Evolutionary conservation across 2,113 vertebrate species (phyloP), one percentile per base, ranked within the genome.

Genomic region (Tenrec ecaudatus): DNA sequence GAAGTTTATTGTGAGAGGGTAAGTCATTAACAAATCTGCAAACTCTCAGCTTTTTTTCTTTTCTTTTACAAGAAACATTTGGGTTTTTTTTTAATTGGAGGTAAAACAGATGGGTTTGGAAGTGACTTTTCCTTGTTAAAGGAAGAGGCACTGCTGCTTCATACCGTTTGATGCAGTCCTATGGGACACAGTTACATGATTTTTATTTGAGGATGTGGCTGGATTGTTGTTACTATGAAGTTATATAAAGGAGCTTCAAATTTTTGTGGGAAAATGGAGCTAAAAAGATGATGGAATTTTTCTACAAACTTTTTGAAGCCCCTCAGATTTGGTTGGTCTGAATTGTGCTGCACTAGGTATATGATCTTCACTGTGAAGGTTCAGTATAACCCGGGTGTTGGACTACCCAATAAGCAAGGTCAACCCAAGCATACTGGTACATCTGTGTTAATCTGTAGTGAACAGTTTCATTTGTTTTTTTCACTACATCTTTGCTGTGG

Each of bases 51-150:
- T 22, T 75, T 81, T 78, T 73, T 77, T 57, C 47, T 82, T 17
- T 17, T 68, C 90, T n/a, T 31, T 96, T 84, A 47, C 43, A 88
- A 82, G 69, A 69, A 89, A 80, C 36, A 14, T 40, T 90, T 96
- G 96, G 62, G 5, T 47, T 95, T 94, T 82, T 95, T 95, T 95
- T 95, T 92, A 96, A 95, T 82, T 82, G 82, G 96, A 82, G 62
- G 27, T 89, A 76, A 92, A 94, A 88, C 95, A 95, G 94, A 97
- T 90, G 95, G 82, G 53, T 81, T 96, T 80, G 88, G 47, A 75
- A 83, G 86, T 92, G 75, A 80, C 69, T 90, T 84, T 86, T 64
- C 64, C 76, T 78, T 84, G 16, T 91, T 83, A 94, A 86, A 40
- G 82, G 84, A 91, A 90, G 64, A 89, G 82, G 87, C 69, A 60